phyloP scores from a whole-genome alignment of 2,888 invertebrate genomes.

The Eupithecia pulchellata region DNA sequence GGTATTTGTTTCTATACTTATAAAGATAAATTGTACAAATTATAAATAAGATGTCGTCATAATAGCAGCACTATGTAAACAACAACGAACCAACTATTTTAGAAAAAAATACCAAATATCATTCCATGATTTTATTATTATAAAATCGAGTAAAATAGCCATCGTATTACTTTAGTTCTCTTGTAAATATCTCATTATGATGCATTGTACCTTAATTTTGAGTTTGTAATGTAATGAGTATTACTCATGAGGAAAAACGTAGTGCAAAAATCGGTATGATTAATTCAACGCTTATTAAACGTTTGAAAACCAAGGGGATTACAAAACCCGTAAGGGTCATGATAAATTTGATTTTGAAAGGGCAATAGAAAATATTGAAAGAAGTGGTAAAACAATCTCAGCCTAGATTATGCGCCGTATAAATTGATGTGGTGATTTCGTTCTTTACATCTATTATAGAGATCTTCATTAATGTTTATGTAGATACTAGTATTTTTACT shows the following conservation, averaged over 20 bases:
- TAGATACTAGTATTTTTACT: background rate
- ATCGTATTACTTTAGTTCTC: background rate
- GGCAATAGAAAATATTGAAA: background rate
- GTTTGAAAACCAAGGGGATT: too few relatives aligned
- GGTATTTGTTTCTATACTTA: background rate
- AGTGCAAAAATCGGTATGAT: background rate
- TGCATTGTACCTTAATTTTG: background rate
- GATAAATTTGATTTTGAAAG: background rate
- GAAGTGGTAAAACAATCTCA: background rate
- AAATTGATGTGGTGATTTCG: background rate
- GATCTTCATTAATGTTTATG: background rate
- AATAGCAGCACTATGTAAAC: background rate
- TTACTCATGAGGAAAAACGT: background rate
- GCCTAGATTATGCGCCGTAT: background rate
- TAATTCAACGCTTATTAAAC: background rate
- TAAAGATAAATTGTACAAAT: background rate
- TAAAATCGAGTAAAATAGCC: background rate
- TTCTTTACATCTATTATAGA: background rate
- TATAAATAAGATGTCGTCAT: background rate
- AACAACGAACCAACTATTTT: background rate
- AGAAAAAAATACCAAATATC: constrained; percentile 3
- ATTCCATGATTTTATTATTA: constrained; percentile 3
- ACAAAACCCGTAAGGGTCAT: too few relatives aligned
- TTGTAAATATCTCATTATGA: background rate
- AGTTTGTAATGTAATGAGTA: too few relatives aligned